These are phyloP conservation scores for Camponotus fellah DNA, from an alignment of 2,888 invertebrate species.

Conservation along the genomic window DNA sequence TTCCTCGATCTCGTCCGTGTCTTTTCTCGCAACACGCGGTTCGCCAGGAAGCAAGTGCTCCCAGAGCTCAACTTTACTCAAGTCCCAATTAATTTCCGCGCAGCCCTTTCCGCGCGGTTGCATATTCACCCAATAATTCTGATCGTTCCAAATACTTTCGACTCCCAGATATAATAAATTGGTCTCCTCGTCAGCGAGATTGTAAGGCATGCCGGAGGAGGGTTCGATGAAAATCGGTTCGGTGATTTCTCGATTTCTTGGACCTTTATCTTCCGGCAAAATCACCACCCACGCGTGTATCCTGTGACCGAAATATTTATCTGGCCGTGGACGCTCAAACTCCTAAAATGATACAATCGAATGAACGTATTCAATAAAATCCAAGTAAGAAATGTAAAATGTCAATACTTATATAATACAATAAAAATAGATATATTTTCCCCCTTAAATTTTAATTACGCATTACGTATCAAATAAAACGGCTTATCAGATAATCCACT, in stretches of 20 bases:
- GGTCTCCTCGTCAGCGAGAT: constrained; percentile 86
- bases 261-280: constrained; percentile 87
- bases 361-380: not conserved
- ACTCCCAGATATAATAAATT: constrained; percentile 91
- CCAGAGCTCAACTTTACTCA: constrained; percentile 89
- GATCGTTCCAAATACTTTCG: constrained; percentile 95
- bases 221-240: constrained; percentile 94
- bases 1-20: constrained; percentile 87
- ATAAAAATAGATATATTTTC: not conserved
- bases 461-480: not conserved
- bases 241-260: constrained; percentile 87
- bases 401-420: not conserved
- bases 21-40: constrained; percentile 87
- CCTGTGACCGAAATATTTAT: constrained; percentile 90
- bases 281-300: constrained; percentile 95
- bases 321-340: constrained; percentile 89
- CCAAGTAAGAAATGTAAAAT: not conserved
- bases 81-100: constrained; percentile 88
- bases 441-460: not conserved
- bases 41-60: constrained; percentile 92
- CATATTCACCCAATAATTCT: constrained; percentile 93
- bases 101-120: constrained; percentile 88
- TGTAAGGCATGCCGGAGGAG: constrained; percentile 89
- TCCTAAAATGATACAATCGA: constrained; percentile 85
- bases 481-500: not conserved